Conservation (phyloP, 2,113 vertebrate species). For the Xenopus laevis region DNA sequence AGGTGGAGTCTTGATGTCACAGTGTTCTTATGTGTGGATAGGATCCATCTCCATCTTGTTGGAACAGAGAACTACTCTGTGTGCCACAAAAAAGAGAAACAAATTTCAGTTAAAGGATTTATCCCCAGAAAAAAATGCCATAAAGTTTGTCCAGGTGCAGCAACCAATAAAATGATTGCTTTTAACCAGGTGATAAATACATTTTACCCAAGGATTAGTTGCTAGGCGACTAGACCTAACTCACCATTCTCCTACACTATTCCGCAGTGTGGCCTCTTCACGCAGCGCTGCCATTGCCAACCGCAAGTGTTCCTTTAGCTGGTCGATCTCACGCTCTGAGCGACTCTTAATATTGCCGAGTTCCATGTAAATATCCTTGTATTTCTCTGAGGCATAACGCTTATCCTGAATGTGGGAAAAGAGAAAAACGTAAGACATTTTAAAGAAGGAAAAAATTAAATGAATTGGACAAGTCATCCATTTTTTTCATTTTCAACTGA, state of each 20-base stretch:
- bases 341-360: slow-evolving; percentile 82
- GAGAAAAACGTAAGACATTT: background rate
- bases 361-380: slow-evolving; percentile 80
- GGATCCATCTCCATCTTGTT: slow-evolving; percentile 1
- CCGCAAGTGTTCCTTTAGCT: slow-evolving; percentile 87
- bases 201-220: no score
- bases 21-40: background rate
- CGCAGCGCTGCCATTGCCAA: slow-evolving; percentile 88
- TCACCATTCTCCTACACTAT: slow-evolving; percentile 73
- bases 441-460: no score
- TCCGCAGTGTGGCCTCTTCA: slow-evolving; percentile 76
- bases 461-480: no score
- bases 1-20: slow-evolving; percentile 17
- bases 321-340: slow-evolving; percentile 86
- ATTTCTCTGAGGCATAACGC: slow-evolving; percentile 79
- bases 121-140: no score
- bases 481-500: no score
- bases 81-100: background rate
- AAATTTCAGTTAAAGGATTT: background rate
- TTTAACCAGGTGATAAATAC: no score
- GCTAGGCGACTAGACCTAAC: background rate
- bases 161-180: no score
- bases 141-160: no score
- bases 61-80: background rate
- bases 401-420: slow-evolving; percentile 74